Evolutionary conservation across 2,113 vertebrate species (phyloP).

Genomic region (Mionectes macconnelli): DNA sequence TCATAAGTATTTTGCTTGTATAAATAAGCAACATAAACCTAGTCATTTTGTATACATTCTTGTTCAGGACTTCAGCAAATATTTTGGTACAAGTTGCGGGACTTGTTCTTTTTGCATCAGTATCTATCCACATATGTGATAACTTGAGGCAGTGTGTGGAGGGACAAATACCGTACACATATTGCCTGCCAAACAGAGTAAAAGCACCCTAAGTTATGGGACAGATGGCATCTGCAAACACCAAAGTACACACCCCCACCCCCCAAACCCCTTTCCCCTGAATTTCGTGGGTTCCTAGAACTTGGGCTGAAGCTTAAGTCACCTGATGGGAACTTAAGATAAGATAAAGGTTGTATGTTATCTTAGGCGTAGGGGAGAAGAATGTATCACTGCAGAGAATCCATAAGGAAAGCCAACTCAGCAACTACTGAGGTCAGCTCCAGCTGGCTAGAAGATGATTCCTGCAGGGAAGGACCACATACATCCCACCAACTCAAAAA

Average conservation of each 20-base stretch:
- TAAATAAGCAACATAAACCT: not conserved
- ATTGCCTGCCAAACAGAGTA: too few species aligned
- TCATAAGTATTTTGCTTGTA: not conserved
- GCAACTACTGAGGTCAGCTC: not conserved
- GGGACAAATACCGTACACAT: not conserved
- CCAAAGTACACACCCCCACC: not conserved
- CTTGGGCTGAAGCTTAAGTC: not conserved
- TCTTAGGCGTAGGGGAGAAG: not conserved
- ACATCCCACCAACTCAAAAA: not conserved
- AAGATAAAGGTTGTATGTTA: not conserved
- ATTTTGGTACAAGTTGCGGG: not conserved
- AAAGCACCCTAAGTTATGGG: not conserved
- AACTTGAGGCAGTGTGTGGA: not conserved
- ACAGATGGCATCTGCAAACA: not conserved
- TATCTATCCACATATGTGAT: not conserved
- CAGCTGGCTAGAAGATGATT: not conserved
- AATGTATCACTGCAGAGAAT: not conserved
- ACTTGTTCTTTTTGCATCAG: not conserved
- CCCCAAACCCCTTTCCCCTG: not conserved
- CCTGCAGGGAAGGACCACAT: not conserved
- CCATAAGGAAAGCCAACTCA: not conserved
- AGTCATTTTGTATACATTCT: not conserved
- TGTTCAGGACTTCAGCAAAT: not conserved
- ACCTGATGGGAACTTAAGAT: not conserved
- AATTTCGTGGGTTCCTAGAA: not conserved